Base-by-base conservation (phyloP, 1,140 invertebrate species). In the Zaprionus inermis region DNA sequence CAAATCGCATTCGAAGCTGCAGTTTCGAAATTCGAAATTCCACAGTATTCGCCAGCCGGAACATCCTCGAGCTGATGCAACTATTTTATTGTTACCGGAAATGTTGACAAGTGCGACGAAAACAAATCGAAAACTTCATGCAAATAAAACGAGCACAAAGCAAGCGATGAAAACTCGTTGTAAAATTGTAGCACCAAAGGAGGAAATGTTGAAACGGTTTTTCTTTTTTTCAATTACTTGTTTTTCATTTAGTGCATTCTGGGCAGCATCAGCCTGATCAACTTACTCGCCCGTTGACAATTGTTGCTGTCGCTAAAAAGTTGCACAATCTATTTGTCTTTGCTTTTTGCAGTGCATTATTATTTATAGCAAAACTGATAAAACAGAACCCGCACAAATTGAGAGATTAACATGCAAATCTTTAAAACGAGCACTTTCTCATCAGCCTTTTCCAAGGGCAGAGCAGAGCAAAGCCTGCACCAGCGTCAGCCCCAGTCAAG, bases 181-280 rank as follows among this genome's bases (percentile, higher is more conserved):
- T 60, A 55, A 58, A 59, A 59, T 65, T 72, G 57, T 24, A 61
- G 58, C 36, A 28, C 38, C 1, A 44, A 65, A 55, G 41, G 64
- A 70, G 52, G 65, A 77, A 60, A 49, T 75, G 60, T 72, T 34
- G 44, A 66, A 61, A 78, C 24, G 58, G 75, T 80, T 86, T 83
- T 85, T 69, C 72, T 28, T 28, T 28, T 28, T 28, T 28, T 24
- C 4, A 81, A 64, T 79, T 73, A 67, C 52, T 78, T 78, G 68
- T 76, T 78, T 88, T 82, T 85, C 78, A 85, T 85, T 85, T 76
- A 88, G 82, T 82, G 82, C 83, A 79, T 78, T 85, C 79, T 72
- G 44, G 63, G 79, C 74, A 73, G 78, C 63, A 72, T 78, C 64
- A 72, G 46, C 51, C 69, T 49, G 70, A 70, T 64, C 73, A 82